These are phyloP conservation scores for Antheraea pernyi DNA, from an alignment of 1,140 invertebrate genomes.

Conservation along the genomic window DNA sequence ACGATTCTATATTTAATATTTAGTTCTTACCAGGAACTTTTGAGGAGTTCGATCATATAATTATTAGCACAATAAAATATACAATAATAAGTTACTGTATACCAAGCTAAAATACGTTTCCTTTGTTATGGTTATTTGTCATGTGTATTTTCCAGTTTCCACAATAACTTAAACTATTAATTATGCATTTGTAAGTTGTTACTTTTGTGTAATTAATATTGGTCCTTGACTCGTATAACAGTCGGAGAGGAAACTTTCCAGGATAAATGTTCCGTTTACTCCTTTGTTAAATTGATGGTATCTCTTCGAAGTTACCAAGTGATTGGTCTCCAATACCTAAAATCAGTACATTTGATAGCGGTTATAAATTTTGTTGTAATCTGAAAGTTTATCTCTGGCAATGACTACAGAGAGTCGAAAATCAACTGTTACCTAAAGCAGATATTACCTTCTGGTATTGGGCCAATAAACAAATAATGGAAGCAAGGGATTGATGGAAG, in stretches of 20 bases:
- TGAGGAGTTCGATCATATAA: no score
- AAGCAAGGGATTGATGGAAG: slow-evolving; percentile 58
- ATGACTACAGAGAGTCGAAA: slow-evolving; percentile 22
- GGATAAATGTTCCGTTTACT: slow-evolving; percentile 22
- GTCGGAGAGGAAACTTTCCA: slow-evolving; percentile 16
- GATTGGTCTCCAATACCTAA: slow-evolving; percentile 26
- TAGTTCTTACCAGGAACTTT: no score
- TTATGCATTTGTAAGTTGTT: background rate
- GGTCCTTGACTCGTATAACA: slow-evolving; percentile 13
- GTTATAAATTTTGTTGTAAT: background rate
- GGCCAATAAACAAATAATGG: slow-evolving; percentile 60
- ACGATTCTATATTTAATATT: no score
- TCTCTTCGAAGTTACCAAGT: slow-evolving; percentile 33
- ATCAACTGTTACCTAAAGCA: slow-evolving; percentile 14
- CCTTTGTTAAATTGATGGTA: slow-evolving; percentile 34
- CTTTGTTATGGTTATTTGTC: no score
- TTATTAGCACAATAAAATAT: no score
- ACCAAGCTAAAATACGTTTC: no score
- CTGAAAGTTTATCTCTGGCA: background rate
- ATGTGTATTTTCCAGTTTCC: no score
- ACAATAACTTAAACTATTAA: no score
- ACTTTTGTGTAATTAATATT: slow-evolving; percentile 15
- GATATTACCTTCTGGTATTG: slow-evolving; percentile 41
- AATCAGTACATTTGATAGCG: slow-evolving; percentile 15
- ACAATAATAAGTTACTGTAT: no score